Evolutionary conservation across 2,888 invertebrate genomes (phyloP), one percentile per base, ranked within the genome.

Genomic region (Pheosia tremula): DNA sequence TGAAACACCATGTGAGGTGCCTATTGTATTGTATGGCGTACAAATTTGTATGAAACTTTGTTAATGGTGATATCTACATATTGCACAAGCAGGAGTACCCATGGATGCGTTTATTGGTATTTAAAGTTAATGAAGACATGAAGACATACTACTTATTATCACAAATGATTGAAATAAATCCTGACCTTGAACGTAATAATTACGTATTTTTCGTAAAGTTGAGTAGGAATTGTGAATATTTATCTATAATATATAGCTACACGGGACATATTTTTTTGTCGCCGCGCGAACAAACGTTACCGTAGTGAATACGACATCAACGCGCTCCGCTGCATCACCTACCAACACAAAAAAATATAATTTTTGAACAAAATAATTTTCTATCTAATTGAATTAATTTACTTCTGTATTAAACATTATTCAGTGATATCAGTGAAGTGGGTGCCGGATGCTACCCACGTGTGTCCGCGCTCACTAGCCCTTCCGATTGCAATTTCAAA

Each of bases 361-460:
- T 38, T 37, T n/a, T 5, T 13, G 3, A 41, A 41, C 39, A 4
- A 56, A 13, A 41, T 56, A 13, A 13, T 45, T 24, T 3, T 36
- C 13, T 45, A 3, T 56, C 24, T 45, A 45, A 45, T 45, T 1
- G 36, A 36, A 7, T 45, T 56, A 5, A 56, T 11, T 56, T 9
- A 45, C 3, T 45, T 36, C 9, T 41, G 24, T 45, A 45, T 9
- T 13, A 56, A 11, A 56, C 13, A 4, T 13, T 39, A 41, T 56
- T n/a, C 39, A 45, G 45, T 56, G 45, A 56, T 36, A 36, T 56
- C 45, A 56, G 43, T 55, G 55, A 13, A 52, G 75, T 80, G 65
- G 74, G 74, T 59, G 73, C 64, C 76, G 77, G 79, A 78, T 64
- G 58, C 68, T 13, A 54, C 77, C 81, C 71, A 81, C 78, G 59